phyloP scores from a whole-genome alignment of 2,113 vertebrate genomes.

The Halcyon senegalensis region DNA sequence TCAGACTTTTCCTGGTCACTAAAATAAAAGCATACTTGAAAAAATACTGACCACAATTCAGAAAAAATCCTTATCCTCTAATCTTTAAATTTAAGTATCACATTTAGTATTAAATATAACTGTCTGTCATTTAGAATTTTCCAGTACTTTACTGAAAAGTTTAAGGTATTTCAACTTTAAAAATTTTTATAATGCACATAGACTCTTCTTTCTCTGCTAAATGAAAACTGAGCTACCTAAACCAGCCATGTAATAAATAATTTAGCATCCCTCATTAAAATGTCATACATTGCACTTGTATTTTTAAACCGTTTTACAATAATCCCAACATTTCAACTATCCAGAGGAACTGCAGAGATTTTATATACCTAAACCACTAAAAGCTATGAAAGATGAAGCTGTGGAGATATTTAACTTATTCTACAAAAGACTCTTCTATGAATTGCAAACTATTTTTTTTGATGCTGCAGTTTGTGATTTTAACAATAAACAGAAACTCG shows the following conservation, averaged over 20 bases:
- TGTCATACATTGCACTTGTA: neutral
- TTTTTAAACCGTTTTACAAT: neutral
- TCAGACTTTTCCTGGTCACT: neutral
- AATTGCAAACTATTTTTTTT: neutral
- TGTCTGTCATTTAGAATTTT: neutral
- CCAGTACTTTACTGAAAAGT: neutral
- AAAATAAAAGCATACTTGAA: slow-evolving; percentile 38
- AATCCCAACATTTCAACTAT: neutral
- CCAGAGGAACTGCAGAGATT: neutral
- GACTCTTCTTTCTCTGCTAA: neutral
- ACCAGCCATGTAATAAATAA: neutral
- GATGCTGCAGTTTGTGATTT: neutral
- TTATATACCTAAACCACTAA: neutral
- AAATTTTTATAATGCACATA: neutral
- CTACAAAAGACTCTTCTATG: neutral
- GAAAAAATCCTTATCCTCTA: neutral
- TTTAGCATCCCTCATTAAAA: neutral
- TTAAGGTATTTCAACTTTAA: neutral
- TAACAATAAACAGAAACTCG: neutral
- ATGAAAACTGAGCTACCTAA: neutral
- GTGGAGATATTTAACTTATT: neutral
- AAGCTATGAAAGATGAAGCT: neutral
- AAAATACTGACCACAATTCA: slow-evolving; percentile 36
- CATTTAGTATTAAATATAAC: neutral
- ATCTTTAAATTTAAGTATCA: slow-evolving; percentile 11